Conservation (phyloP, 2,113 vertebrate genomes). For the Lucifuga dentata region DNA sequence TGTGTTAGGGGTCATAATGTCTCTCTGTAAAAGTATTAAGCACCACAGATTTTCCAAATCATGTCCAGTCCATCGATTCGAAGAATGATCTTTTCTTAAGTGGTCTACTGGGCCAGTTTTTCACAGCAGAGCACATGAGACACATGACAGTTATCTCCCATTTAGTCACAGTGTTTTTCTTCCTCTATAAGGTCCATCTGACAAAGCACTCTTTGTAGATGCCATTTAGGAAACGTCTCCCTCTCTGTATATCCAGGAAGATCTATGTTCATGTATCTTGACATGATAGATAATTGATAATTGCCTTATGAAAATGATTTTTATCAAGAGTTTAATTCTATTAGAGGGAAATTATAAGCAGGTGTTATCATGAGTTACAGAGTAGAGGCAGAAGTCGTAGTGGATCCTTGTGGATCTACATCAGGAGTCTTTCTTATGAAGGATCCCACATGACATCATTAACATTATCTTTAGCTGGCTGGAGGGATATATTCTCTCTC, state of each 20-base stretch:
- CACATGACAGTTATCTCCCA: constrained; percentile 21
- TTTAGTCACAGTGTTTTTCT: constrained; percentile 9
- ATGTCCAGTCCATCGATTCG: constrained; percentile 22
- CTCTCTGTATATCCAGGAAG: constrained; percentile 20
- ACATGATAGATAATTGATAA: constrained; percentile 64
- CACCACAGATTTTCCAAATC: constrained; percentile 10
- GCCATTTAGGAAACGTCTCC: constrained; percentile 25
- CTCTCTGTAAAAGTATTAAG: constrained; percentile 32
- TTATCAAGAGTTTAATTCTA: constrained; percentile 69
- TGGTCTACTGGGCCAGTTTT: constrained; percentile 31
- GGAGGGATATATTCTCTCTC: constrained; percentile 53
- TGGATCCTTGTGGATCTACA: constrained; percentile 64
- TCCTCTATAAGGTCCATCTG: constrained; percentile 18
- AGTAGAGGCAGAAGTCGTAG: constrained; percentile 41
- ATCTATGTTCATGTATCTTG: constrained; percentile 45
- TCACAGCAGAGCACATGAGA: constrained; percentile 25
- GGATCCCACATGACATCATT: constrained; percentile 80
- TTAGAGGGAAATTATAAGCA: constrained; percentile 63
- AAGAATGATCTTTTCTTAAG: constrained; percentile 55
- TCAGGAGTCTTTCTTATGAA: constrained; percentile 51
- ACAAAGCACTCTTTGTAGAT: constrained; percentile 41
- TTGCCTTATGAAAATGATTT: constrained; percentile 36
- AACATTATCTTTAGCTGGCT: constrained; percentile 72
- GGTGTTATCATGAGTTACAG: constrained; percentile 55
- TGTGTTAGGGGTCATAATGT: constrained; percentile 26